These are phyloP conservation scores for Catajapyx aquilonaris DNA, from an alignment of 1,140 invertebrate species.

Conservation along the genomic window DNA sequence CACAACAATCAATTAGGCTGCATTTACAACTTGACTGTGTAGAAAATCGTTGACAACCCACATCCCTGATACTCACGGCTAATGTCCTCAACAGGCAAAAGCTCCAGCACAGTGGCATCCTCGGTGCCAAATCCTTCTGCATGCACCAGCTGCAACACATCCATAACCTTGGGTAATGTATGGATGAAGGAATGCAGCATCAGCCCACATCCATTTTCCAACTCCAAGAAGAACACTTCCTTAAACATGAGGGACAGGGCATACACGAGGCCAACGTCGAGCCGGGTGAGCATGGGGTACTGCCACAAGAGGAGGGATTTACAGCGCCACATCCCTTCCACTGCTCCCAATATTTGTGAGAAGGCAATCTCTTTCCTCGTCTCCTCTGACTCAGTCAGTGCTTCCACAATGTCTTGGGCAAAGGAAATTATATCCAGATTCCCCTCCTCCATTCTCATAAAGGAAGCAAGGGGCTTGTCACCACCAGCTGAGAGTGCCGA, in stretches of 20 bases:
- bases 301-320: constrained; percentile 18
- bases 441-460: not conserved
- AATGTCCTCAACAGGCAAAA: not conserved
- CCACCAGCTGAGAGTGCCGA: not conserved
- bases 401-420: constrained; percentile 11
- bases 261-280: constrained; percentile 21
- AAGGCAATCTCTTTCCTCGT: constrained; percentile 14
- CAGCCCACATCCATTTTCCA: constrained; percentile 8
- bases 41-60: no score
- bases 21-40: no score
- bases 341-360: constrained; percentile 10
- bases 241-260: constrained; percentile 19
- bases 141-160: no score
- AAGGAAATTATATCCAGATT: constrained; percentile 8
- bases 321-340: constrained; percentile 12
- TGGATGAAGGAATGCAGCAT: not conserved
- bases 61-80: no score
- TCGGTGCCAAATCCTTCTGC: not conserved
- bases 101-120: not conserved
- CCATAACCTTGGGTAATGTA: not conserved
- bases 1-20: no score
- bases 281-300: constrained; percentile 21
- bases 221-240: no score
- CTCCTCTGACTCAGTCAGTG: constrained; percentile 15
- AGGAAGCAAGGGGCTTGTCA: not conserved